These are phyloP conservation scores for Marmota flaviventris DNA, from an alignment of 2,113 vertebrate genomes.

Conservation along the genomic window DNA sequence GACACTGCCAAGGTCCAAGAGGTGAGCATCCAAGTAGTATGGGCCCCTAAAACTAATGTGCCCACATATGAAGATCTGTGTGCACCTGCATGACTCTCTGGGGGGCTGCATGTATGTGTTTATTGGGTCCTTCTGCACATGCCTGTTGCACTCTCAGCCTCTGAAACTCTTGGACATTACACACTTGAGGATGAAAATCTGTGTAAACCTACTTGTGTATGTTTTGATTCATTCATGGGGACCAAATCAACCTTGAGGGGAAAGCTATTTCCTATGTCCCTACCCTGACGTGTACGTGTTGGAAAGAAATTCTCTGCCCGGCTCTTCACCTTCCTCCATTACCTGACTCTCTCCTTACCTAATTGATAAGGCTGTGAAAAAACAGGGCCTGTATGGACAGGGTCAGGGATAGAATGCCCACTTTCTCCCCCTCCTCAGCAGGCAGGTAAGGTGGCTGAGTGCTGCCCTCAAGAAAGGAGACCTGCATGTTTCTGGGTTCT, in stretches of 20 bases:
- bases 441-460: background rate
- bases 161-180: background rate
- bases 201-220: background rate
- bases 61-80: too few species aligned
- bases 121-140: accelerated
- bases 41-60: background rate
- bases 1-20: background rate
- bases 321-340: background rate
- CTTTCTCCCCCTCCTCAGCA: too few species aligned
- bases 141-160: background rate
- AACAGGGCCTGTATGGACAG: accelerated
- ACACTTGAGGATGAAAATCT: background rate
- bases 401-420: background rate
- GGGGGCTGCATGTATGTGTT: background rate
- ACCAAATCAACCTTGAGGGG: background rate
- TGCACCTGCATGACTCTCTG: accelerated
- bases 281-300: background rate
- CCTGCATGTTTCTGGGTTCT: background rate
- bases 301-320: background rate
- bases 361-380: background rate
- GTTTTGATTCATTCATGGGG: background rate
- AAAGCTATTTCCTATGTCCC: background rate
- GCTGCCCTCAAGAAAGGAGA: background rate
- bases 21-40: accelerated
- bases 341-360: background rate